Evolutionary conservation across 2,113 vertebrate genomes (phyloP).

Genomic region (Pristiophorus japonicus): DNA sequence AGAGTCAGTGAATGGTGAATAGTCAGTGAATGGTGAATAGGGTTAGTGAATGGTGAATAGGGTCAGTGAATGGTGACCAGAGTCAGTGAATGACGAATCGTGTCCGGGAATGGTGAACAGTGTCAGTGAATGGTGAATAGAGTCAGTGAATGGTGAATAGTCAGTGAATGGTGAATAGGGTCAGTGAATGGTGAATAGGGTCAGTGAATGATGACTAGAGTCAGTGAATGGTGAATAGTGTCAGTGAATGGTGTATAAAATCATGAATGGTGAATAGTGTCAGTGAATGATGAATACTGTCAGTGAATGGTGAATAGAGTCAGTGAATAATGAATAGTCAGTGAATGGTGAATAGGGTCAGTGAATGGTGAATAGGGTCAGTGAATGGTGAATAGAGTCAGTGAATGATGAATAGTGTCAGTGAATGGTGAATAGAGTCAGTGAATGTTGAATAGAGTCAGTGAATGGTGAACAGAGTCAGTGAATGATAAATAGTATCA

Average conservation of each 20-base stretch:
- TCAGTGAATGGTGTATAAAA: too few relatives aligned
- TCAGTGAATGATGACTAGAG: too few relatives aligned
- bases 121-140: neutral
- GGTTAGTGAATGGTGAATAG: too few relatives aligned
- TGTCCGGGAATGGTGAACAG: neutral
- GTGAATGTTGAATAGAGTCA: neutral
- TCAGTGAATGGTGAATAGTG: neutral
- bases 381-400: neutral
- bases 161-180: neutral
- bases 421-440: neutral
- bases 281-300: neutral
- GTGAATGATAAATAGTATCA: neutral
- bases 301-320: neutral
- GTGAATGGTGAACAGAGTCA: neutral
- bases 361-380: too few relatives aligned
- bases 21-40: neutral
- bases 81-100: neutral
- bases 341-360: neutral
- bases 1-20: neutral
- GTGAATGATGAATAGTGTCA: neutral
- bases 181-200: neutral
- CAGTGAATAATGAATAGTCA: too few relatives aligned
- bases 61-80: neutral
- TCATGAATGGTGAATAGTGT: neutral
- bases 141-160: neutral